These are phyloP conservation scores for Stegana nigrithorax DNA, from an alignment of 2,888 invertebrate genomes.

Conservation along the genomic window DNA sequence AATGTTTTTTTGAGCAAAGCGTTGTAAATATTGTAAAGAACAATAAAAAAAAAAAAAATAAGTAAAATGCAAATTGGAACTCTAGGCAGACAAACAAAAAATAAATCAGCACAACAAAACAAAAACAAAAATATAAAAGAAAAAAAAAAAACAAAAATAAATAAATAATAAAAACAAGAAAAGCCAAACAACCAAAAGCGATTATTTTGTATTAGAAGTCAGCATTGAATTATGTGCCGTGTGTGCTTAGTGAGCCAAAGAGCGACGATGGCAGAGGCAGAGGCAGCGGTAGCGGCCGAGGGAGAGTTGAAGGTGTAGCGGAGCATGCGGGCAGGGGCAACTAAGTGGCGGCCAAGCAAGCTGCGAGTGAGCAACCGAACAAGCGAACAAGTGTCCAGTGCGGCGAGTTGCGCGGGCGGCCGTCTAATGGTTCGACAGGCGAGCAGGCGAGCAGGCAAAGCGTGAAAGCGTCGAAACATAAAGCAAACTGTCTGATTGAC, in stretches of 20 bases:
- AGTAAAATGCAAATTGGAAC: conserved; percentile 38
- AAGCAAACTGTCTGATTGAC: neutral
- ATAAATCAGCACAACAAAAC: conserved; percentile 26
- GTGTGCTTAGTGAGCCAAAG: conserved; percentile 20
- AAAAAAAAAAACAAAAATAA: conserved; percentile 48
- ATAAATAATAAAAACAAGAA: conserved; percentile 32
- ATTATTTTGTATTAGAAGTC: conserved; percentile 26
- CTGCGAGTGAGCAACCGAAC: too few relatives aligned
- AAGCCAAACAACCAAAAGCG: conserved; percentile 24
- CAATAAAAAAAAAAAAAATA: conserved; percentile 25
- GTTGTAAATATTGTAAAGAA: conserved; percentile 35
- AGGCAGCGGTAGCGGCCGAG: conserved; percentile 41
- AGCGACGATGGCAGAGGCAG: conserved; percentile 12
- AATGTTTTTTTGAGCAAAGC: conserved; percentile 29
- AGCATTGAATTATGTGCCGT: conserved; percentile 16
- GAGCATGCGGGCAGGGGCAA: neutral
- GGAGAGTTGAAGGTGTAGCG: conserved; percentile 41
- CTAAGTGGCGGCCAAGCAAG: conserved; percentile 27
- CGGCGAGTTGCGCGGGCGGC: conserved; percentile 51
- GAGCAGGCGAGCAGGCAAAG: neutral
- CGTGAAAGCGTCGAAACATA: neutral
- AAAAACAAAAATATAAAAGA: conserved; percentile 27
- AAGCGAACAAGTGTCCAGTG: too few relatives aligned
- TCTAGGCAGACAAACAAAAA: conserved; percentile 47
- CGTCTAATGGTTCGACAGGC: conserved; percentile 42